Base-by-base conservation (phyloP, 1,140 invertebrate species). In the Orchesella cincta region DNA sequence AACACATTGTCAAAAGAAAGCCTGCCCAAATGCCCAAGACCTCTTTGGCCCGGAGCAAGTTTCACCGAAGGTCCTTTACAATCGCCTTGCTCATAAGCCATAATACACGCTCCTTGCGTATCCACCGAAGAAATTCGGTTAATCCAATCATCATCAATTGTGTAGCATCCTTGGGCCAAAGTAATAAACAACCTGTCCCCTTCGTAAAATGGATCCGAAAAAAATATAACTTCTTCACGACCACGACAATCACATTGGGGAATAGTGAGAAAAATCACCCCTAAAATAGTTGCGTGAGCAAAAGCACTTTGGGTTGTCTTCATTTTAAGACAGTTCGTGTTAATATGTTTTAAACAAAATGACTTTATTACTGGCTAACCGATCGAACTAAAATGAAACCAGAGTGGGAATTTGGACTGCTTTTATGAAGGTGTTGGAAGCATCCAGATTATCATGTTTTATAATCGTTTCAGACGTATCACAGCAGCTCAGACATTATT, bases 61-160 rank as follows among this genome's bases (percentile, higher is more conserved):
- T 51, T 73, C 20, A 51, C 35, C 2, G 71, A 73, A 8, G 2
- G 5, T 23, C 71, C 71, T 16, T 39, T 35, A 28, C 71, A 73
- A 46, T 51, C 35, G 2, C 14, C 39, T 3, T 73, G 18, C 14
- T 73, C 71, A 14, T 18, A 73, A 18, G 35, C 71, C 23, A 73
- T 46, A n/a, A 73, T 46, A 23, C 71, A 73, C 14, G 35, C 16
- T 28, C 71, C 71, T 23, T 73, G 71, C 18, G 35, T 46, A 14
- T 73, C 26, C 18, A 46, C 71, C 8, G 71, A 73, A 29, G 28
- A 29, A 12, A 67, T 31, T 31, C n/a, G 29, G 31, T 67, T 23
- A n/a, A 31, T 29, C 62, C 62, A 67, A 31, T 67, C 29, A 8
- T 33, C 12, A 5, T 67, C 62, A 26, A 67, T 29, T 3, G 26